Base-by-base conservation (phyloP, 2,797 vertebrate genomes). In the Notoglanidium macrostoma region DNA sequence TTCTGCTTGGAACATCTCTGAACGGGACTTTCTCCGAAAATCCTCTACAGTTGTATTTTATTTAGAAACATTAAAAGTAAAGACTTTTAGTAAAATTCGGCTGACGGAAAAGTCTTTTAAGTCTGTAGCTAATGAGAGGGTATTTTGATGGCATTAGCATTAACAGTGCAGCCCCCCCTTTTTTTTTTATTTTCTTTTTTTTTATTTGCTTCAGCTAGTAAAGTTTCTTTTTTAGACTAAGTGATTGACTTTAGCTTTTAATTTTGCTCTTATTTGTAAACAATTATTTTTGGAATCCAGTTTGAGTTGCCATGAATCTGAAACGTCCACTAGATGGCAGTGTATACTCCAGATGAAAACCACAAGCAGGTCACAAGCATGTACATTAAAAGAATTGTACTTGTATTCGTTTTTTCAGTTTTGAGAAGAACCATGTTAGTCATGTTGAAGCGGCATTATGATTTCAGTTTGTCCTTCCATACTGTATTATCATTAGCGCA, bases 321-420 rank as follows among this genome's bases (percentile, higher is more conserved):
- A 51, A 72, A 59, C 6, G 6, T 57, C 65, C 67, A 84, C 51
- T 72, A 84, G 83, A 84, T 84, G 51, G 32, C 83, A 55, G n/a
- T 49, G 51, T 70, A 29, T 49, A 21, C 44, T 51, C 8, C 26
- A 73, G 21, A 46, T 84, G 1, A 73, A 26, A 57, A 54, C 35
- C 23, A 84, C 21, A 23, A 40, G 3, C 10, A 83, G 63, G 6
- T n/a, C 46, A 76, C 9, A 54, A 21, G 35, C 32, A 40, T 59
- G 32, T 26, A 61, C 10, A 3, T 74, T 21, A 6, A 49, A 40
- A 21, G 0, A 70, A 70, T 17, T 21, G 46, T 49, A 10, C 46
- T 49, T 7, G 35, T 29, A 67, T 67, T 14, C 1, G 32, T 59
- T 72, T 7, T 65, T 29, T 26, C 23, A 35, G 15, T 68, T 32